A percentile compares a stretch with the other conserved stretches of the same genome.
phyloP scores from a whole-genome alignment of 2,113 vertebrate genomes.

The Podilymbus podiceps region DNA sequence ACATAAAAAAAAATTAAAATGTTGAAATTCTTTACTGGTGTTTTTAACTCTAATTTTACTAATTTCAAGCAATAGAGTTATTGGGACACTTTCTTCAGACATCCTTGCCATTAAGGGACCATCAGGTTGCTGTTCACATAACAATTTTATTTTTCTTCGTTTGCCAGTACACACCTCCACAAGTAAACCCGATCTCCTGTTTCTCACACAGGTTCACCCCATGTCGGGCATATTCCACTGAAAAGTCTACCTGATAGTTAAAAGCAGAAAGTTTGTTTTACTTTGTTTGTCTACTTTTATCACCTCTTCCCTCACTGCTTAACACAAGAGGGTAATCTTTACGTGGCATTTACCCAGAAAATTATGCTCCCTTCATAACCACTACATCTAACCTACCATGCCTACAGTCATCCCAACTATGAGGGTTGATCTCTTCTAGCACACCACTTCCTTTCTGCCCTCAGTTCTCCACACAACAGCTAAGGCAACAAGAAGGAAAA shows the following conservation, averaged over 20 bases:
- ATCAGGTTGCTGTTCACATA: background rate
- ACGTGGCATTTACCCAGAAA: background rate
- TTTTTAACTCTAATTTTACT: background rate
- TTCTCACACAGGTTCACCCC: background rate
- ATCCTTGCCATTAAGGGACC: background rate
- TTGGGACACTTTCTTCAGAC: background rate
- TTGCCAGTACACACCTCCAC: background rate
- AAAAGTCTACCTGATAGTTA: background rate
- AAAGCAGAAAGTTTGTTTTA: background rate
- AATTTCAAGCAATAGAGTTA: background rate
- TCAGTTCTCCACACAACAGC: background rate
- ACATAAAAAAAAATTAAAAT: background rate
- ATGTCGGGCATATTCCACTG: background rate
- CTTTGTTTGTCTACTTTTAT: background rate
- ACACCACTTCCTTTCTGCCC: background rate
- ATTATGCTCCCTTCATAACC: background rate
- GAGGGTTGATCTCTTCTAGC: background rate
- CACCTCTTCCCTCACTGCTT: background rate
- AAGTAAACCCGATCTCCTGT: background rate
- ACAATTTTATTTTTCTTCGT: background rate
- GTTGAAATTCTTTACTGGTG: rapidly evolving
- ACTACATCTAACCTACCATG: background rate
- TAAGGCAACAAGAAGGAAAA: background rate
- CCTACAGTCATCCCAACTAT: background rate
- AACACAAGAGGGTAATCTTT: background rate